A percentile compares a stretch with the other conserved stretches of the same genome.
These are phyloP conservation scores for Esox masquinongy DNA, from an alignment of 2,797 vertebrate genomes.

Conservation along the genomic window DNA sequence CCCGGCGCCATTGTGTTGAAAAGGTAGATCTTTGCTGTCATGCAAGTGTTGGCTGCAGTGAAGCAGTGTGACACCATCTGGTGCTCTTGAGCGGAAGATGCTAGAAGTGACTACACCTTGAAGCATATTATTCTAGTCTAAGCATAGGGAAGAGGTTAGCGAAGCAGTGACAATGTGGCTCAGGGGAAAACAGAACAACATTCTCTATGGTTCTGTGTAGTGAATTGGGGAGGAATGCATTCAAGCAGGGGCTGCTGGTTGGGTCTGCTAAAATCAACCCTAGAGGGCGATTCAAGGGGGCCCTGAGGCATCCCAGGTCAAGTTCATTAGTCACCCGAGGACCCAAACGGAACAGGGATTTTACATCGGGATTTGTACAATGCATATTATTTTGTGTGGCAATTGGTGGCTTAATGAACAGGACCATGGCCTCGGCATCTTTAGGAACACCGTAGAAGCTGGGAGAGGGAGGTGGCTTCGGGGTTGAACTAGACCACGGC, in stretches of 20 bases:
- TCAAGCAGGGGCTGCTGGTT: neutral
- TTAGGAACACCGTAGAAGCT: conserved; percentile 6
- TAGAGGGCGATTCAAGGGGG: neutral
- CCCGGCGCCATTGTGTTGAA: neutral
- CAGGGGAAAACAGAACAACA: neutral
- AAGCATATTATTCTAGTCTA: neutral
- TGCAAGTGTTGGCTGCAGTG: conserved; percentile 51
- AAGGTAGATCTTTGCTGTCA: conserved; percentile 21
- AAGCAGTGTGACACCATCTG: conserved; percentile 32
- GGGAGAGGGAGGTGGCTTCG: conserved; percentile 25
- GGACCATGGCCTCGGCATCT: neutral
- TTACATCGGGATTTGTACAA: neutral
- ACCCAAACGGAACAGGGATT: neutral
- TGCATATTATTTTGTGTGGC: neutral
- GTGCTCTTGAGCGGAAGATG: conserved; percentile 6
- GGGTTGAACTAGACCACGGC: conserved; percentile 12
- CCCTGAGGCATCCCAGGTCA: neutral
- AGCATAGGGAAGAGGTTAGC: neutral
- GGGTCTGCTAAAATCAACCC: too few relatives aligned
- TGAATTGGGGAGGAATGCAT: conserved; percentile 2
- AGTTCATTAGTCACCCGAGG: neutral
- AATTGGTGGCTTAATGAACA: conserved; percentile 6
- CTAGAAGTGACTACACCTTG: neutral
- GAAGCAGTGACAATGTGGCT: neutral
- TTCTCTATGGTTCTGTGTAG: conserved; percentile 14